phyloP scores from a whole-genome alignment of 2,797 vertebrate species.

The Neostethus bicornis region DNA sequence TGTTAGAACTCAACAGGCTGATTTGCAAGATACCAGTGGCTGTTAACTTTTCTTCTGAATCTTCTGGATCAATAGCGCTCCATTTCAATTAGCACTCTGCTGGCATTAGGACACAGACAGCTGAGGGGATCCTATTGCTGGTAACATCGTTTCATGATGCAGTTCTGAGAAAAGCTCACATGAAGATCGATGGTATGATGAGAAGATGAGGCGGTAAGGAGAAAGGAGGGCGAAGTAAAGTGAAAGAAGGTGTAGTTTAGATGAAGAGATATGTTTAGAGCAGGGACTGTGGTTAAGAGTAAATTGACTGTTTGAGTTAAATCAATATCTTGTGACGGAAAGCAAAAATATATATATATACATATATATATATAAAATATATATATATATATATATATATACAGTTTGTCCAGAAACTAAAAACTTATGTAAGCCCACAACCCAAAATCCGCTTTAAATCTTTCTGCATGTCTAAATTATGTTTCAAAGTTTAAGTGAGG shows the following conservation, averaged over 20 bases:
- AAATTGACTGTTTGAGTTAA: slow-evolving; percentile 51
- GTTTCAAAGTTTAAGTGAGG: too few relatives aligned
- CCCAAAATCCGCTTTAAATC: too few relatives aligned
- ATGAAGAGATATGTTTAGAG: slow-evolving; percentile 19
- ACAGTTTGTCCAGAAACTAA: too few relatives aligned
- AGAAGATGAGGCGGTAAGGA: slow-evolving; percentile 41
- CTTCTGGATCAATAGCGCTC: slow-evolving; percentile 78
- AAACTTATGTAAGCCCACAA: too few relatives aligned
- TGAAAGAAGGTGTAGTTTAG: slow-evolving; percentile 11
- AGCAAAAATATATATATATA: slow-evolving; percentile 29
- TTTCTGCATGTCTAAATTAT: too few relatives aligned
- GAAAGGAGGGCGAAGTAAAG: not conserved
- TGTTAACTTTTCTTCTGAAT: slow-evolving; percentile 61
- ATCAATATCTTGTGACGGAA: slow-evolving; percentile 34
- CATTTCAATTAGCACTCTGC: slow-evolving; percentile 80
- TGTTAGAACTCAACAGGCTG: slow-evolving; percentile 63
- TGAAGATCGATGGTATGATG: slow-evolving; percentile 66
- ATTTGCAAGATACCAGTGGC: slow-evolving; percentile 47
- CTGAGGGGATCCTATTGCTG: slow-evolving; percentile 73
- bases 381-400: too few relatives aligned
- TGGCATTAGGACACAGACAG: slow-evolving; percentile 76
- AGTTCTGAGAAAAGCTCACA: slow-evolving; percentile 75
- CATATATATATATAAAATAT: too few relatives aligned
- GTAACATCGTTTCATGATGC: slow-evolving; percentile 77
- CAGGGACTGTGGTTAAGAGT: slow-evolving; percentile 45